These are phyloP conservation scores for Drosophila emarginata DNA, from an alignment of 2,888 invertebrate genomes.

Conservation along the genomic window DNA sequence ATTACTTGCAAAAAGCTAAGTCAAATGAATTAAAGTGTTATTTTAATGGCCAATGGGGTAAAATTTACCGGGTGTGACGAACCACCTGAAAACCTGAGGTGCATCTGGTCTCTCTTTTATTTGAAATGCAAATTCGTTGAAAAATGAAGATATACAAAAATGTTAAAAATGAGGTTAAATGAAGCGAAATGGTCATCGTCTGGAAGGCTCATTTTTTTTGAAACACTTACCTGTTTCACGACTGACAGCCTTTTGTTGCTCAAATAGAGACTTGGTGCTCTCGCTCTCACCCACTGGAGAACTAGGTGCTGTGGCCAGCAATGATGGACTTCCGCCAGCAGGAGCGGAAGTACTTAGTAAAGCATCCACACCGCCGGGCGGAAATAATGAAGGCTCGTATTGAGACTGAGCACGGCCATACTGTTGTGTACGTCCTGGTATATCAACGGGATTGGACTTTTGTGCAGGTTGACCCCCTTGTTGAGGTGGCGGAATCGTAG, in stretches of 20 bases:
- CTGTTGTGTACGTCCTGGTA: constrained; percentile 83
- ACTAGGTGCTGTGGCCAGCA: constrained; percentile 67
- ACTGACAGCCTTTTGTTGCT: constrained; percentile 67
- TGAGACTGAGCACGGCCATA: constrained; percentile 80
- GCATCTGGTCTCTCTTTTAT: constrained; percentile 73
- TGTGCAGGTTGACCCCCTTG: constrained; percentile 63
- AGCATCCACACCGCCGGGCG: constrained; percentile 81
- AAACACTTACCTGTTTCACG: constrained; percentile 79
- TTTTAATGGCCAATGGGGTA: constrained; percentile 49
- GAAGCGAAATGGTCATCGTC: constrained; percentile 15
- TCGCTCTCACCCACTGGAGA: constrained; percentile 75
- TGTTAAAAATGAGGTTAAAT: constrained; percentile 56
- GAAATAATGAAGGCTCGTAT: constrained; percentile 71
- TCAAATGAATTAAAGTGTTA: constrained; percentile 28
- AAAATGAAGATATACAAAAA: constrained; percentile 55
- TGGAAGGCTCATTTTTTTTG: neutral
- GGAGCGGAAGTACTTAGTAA: constrained; percentile 81
- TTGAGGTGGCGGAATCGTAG: constrained; percentile 43
- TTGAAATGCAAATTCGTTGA: constrained; percentile 33
- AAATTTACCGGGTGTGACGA: constrained; percentile 81
- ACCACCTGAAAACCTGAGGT: constrained; percentile 80
- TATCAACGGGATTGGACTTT: constrained; percentile 86
- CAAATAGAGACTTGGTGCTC: constrained; percentile 77
- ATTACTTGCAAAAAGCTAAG: constrained; percentile 46
- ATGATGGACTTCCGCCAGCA: constrained; percentile 59